phyloP scores from a whole-genome alignment of 2,113 vertebrate species.

The Mystacornis crossleyi region DNA sequence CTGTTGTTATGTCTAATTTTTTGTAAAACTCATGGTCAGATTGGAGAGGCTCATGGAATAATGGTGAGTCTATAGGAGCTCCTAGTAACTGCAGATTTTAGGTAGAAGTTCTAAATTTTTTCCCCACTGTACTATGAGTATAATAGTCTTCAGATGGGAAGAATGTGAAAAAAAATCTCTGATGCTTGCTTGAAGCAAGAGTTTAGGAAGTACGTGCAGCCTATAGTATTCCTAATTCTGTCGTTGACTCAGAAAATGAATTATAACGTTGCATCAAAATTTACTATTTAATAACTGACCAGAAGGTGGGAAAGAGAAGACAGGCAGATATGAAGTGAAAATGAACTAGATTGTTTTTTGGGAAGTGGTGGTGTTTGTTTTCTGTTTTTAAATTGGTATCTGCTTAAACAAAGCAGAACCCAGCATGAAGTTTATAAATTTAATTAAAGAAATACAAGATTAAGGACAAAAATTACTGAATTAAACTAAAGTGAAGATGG shows the following conservation, averaged over 20 bases:
- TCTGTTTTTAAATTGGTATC: not conserved
- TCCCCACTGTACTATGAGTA: not conserved
- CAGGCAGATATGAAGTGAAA: not conserved
- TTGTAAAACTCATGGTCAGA: not conserved
- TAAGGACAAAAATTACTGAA: constrained; percentile 9
- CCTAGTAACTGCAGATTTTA: not conserved
- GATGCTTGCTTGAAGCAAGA: not conserved
- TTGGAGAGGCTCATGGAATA: not conserved
- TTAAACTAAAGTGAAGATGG: constrained; percentile 18
- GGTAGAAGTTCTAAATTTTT: not conserved
- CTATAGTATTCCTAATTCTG: not conserved
- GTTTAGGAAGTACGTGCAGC: not conserved
- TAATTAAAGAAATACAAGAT: constrained; percentile 35
- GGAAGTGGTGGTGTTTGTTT: not conserved
- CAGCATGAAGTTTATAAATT: not conserved
- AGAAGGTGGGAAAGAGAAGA: not conserved
- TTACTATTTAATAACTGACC: not conserved
- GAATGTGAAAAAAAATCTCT: not conserved
- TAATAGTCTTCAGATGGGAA: not conserved
- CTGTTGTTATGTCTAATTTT: not conserved
- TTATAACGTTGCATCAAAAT: not conserved
- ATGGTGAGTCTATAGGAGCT: not conserved
- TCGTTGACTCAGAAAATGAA: not conserved
- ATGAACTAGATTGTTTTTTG: not conserved
- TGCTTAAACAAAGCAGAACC: constrained; percentile 28